phyloP scores from a whole-genome alignment of 2,888 invertebrate species.

The Cephus pygmeus region DNA sequence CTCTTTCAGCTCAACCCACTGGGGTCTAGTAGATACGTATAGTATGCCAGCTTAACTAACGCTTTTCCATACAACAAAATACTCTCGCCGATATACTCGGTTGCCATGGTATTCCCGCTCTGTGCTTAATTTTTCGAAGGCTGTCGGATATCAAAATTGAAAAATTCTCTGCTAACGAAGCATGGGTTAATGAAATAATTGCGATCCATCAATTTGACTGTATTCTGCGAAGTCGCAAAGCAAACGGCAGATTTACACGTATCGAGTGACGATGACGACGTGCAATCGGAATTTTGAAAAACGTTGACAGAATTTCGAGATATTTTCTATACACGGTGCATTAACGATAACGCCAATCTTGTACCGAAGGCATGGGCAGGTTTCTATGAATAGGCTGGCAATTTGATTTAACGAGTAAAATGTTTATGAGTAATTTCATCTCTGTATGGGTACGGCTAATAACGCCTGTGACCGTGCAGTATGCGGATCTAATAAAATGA shows the following conservation, averaged over 20 bases:
- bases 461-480: neutral
- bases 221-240: neutral
- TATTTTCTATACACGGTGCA: too few relatives aligned
- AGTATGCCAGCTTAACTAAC: neutral
- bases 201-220: neutral
- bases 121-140: too few relatives aligned
- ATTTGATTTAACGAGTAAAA: neutral
- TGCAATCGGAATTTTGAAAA: too few relatives aligned
- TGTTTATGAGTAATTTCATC: neutral
- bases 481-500: slow-evolving; percentile 11
- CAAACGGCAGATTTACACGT: too few relatives aligned
- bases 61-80: neutral
- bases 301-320: too few relatives aligned
- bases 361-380: neutral
- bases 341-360: too few relatives aligned
- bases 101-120: too few relatives aligned
- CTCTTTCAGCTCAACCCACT: neutral
- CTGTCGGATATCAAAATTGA: too few relatives aligned
- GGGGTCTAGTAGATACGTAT: neutral
- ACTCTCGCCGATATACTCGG: too few relatives aligned
- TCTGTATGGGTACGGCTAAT: neutral
- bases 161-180: too few relatives aligned
- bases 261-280: too few relatives aligned
- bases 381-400: neutral
- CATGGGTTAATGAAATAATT: neutral